Evolutionary conservation across 2,113 vertebrate genomes (phyloP).

Genomic region (Hypomesus transpacificus): DNA sequence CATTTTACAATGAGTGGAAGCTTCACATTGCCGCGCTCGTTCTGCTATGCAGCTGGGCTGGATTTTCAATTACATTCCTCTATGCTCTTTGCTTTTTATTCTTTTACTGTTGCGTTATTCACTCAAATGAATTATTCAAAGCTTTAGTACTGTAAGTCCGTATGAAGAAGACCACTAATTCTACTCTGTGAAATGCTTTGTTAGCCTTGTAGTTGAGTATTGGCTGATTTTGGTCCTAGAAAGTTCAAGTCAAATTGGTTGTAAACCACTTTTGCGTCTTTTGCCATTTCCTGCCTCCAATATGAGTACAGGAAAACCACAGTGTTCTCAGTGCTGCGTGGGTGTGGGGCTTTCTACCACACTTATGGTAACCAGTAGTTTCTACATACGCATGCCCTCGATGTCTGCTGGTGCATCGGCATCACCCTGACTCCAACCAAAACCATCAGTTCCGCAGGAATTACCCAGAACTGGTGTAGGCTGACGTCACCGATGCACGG

Average conservation of each 20-base stretch:
- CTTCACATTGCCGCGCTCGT: too few species aligned
- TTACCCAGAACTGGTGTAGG: neutral
- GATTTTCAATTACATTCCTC: neutral
- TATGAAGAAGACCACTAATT: too few species aligned
- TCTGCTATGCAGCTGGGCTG: too few species aligned
- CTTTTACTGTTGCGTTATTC: too few species aligned
- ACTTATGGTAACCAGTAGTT: neutral
- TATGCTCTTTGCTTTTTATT: neutral
- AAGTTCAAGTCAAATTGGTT: too few species aligned
- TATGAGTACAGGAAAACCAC: constrained; percentile 2
- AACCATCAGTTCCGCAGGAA: neutral
- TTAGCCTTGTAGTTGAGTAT: too few species aligned
- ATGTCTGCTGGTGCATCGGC: neutral
- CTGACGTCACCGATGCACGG: too few species aligned
- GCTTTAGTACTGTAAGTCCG: too few species aligned
- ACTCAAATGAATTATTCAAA: too few species aligned
- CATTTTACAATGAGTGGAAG: neutral
- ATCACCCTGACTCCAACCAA: neutral
- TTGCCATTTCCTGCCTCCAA: neutral
- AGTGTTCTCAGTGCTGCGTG: neutral
- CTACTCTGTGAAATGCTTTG: too few species aligned
- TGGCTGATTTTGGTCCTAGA: too few species aligned
- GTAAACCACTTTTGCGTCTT: too few species aligned
- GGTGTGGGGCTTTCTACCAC: neutral
- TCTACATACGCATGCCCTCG: neutral